Evolutionary conservation across 2,113 vertebrate genomes (phyloP).

Genomic region (Pituophis catenifer): DNA sequence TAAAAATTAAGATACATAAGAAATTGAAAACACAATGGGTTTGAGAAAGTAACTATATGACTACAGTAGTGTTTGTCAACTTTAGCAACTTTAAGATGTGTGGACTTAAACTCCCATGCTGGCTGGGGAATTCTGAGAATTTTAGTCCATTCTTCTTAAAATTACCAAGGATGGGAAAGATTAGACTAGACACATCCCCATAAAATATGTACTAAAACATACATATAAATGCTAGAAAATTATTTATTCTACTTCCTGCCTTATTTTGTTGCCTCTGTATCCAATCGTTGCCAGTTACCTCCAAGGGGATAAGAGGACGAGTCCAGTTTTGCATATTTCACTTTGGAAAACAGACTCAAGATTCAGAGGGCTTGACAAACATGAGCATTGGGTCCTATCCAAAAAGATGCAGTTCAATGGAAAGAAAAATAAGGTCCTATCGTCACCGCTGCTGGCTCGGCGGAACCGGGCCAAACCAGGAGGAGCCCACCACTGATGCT

Average conservation of each 20-base stretch:
- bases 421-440: not conserved
- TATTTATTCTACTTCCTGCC: not conserved
- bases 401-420: not conserved
- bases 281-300: not conserved
- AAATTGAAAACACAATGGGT: not conserved
- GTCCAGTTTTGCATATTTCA: not conserved
- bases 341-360: not conserved
- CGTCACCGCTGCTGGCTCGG: too few species aligned
- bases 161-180: not conserved
- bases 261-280: not conserved
- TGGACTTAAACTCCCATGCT: not conserved
- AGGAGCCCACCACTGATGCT: not conserved
- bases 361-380: not conserved
- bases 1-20: not conserved
- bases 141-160: not conserved
- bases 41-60: not conserved
- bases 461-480: too few species aligned
- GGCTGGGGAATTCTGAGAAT: not conserved
- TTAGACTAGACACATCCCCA: not conserved
- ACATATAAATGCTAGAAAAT: not conserved
- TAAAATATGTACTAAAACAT: not conserved
- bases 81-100: not conserved
- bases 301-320: not conserved
- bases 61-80: not conserved
- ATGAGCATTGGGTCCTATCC: not conserved